Conservation (phyloP, 1,140 invertebrate species). For the Procambarus virginalis region DNA sequence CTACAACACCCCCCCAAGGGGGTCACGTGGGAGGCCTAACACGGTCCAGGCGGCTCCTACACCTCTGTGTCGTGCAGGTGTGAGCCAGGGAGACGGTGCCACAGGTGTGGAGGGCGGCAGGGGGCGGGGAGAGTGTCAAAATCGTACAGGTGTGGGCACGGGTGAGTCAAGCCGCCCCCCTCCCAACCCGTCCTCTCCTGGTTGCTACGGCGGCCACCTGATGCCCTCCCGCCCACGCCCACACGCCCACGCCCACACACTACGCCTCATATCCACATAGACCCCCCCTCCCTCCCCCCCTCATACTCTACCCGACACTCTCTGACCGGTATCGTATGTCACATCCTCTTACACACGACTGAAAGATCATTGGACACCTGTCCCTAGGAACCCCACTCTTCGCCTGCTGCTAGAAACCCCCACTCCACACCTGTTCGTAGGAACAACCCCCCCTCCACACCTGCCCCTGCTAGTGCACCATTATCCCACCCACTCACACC, state of each 20-base stretch:
- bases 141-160: conserved; percentile 1
- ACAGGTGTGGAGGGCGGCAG: neutral
- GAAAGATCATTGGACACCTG: too few relatives aligned
- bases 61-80: neutral
- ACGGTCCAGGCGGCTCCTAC: neutral
- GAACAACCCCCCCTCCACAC: too few relatives aligned
- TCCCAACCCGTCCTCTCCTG: neutral
- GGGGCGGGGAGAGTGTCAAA: neutral
- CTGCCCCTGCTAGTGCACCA: too few relatives aligned
- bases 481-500: too few relatives aligned
- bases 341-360: too few relatives aligned
- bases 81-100: neutral
- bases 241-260: neutral
- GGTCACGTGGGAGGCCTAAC: neutral
- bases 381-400: too few relatives aligned
- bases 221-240: conserved; percentile 1
- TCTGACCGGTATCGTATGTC: too few relatives aligned
- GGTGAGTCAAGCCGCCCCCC: neutral
- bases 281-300: too few relatives aligned
- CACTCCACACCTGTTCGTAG: too few relatives aligned
- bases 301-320: too few relatives aligned
- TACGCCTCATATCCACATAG: neutral
- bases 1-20: neutral
- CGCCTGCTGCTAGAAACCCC: too few relatives aligned
- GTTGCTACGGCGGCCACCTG: neutral